Base-by-base conservation (phyloP, 2,888 invertebrate species). In the Harpagoxenus sublaevis region DNA sequence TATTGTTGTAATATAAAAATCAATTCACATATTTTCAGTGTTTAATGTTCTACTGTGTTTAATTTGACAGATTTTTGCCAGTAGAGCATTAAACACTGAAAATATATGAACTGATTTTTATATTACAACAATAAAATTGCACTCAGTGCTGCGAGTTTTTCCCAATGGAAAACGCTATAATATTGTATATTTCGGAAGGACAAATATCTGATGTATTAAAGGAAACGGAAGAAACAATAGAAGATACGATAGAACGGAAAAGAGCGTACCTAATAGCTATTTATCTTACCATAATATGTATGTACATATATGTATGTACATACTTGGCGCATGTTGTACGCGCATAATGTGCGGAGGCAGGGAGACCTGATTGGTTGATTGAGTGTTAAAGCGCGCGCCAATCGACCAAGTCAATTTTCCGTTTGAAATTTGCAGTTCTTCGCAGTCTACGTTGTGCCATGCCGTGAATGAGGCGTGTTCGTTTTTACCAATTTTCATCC, bases 361-460 rank as follows among this genome's bases (percentile, higher is more conserved):
- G 71, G 73, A 84, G 68, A 78, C 42, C 83, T 85, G 89, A 86
- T 89, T 88, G 89, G 79, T 85, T 86, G 86, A 88, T 89, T 89
- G 66, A 84, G 75, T 63, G 84, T 86, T 66, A 79, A 82, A 79
- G 83, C 62, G 39, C 73, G 48, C 85, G 42, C 39, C 73, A 89
- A 83, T 83, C 88, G 74, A 84, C 85, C 82, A 75, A 74, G 83
- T 86, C 84, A 89, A 89, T 89, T 86, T 89, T 86, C 86, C 48
- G 35, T 84, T 84, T 84, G 79, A 89, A 89, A 88, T 89, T 89
- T 86, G 53, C 75, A 62, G 70, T 73, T 48, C n/a, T 12, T 35
- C 66, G 51, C 62, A 68, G 57, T 68, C 23, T 45, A 31, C 23
- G 9, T 23, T 79, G 79, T 70, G 28, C 48, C 35, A 35, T 51